Base-by-base conservation (phyloP, 2,113 vertebrate species). In the Aplodontia rufa region DNA sequence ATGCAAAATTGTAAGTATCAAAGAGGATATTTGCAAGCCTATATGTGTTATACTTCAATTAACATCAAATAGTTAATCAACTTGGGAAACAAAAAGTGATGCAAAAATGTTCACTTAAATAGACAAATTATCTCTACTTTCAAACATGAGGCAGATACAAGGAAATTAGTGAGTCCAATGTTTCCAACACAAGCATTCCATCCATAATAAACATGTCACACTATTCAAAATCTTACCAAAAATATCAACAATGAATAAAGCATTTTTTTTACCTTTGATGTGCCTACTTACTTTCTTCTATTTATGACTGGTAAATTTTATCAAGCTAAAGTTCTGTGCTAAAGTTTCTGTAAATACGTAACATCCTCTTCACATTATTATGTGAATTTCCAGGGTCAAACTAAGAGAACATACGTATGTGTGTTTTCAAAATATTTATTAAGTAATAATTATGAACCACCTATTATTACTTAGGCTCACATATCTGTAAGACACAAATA, bases 21-120 rank as follows among this genome's bases (percentile, higher is more conserved):
- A 71, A 55, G 35, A 80, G 75, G 26, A 88, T 6, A 89, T 71
- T 94, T 90, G 32, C 17, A 81, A 51, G 10, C 4, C 12, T 75
- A 40, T 53, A 47, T n/a, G 71, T 49, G 16, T 72, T 94, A 91
- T 78, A 78, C 51, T 87, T 72, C 58, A 76, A 37, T 51, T 78
- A 76, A 84, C 11, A 51, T 3, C 49, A 60, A 68, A 60, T 35
- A 69, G 28, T 42, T 16, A 79, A 24, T 55, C 47, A 66, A 88
- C 32, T 66, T 93, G 69, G 14, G 53, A 47, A 84, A 84, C 26
- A 58, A 87, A 87, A 88, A 53, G 8, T 6, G 53, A 45, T 78
- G 47, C 12, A 74, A 53, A 75, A 79, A 90, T 66, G 71, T 90
- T 84, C 49, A 62, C 58, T 91, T 81, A 93, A 86, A 51, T 42